phyloP scores from a whole-genome alignment of 2,888 invertebrate genomes.

The Temnothorax unifasciatus region DNA sequence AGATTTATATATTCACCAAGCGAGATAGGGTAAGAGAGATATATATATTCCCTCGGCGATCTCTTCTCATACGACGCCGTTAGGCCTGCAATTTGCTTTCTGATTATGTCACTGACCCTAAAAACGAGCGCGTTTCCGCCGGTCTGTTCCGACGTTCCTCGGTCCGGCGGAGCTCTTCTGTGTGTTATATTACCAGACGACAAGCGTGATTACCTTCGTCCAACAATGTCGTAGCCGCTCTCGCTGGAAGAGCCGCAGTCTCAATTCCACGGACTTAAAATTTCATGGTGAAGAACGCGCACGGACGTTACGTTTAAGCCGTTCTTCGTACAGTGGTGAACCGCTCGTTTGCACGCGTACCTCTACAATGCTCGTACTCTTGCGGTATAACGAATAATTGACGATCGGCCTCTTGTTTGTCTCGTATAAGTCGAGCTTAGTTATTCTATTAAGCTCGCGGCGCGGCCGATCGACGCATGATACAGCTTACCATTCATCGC shows the following conservation, averaged over 20 bases:
- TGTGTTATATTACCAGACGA: conserved; percentile 51
- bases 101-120: conserved; percentile 49
- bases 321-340: conserved; percentile 20
- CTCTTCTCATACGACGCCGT: conserved; percentile 8
- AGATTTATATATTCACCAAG: neutral
- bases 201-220: conserved; percentile 57
- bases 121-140: conserved; percentile 35
- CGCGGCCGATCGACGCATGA: conserved; percentile 41
- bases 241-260: conserved; percentile 39
- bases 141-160: neutral
- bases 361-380: conserved; percentile 18
- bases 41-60: conserved; percentile 24
- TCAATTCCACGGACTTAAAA: conserved; percentile 70
- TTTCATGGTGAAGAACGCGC: conserved; percentile 61
- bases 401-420: conserved; percentile 72
- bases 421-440: conserved; percentile 76
- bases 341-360: neutral
- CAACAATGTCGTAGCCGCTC: conserved; percentile 41
- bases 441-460: conserved; percentile 79
- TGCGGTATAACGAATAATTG: conserved; percentile 72
- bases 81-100: conserved; percentile 44
- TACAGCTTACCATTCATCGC: conserved; percentile 33
- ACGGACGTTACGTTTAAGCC: conserved; percentile 24
- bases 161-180: conserved; percentile 19
- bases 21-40: neutral